A percentile compares a stretch with the other conserved stretches of the same genome.
Evolutionary conservation across 2,888 invertebrate species (phyloP).

Genomic region (Tortrix viridana): DNA sequence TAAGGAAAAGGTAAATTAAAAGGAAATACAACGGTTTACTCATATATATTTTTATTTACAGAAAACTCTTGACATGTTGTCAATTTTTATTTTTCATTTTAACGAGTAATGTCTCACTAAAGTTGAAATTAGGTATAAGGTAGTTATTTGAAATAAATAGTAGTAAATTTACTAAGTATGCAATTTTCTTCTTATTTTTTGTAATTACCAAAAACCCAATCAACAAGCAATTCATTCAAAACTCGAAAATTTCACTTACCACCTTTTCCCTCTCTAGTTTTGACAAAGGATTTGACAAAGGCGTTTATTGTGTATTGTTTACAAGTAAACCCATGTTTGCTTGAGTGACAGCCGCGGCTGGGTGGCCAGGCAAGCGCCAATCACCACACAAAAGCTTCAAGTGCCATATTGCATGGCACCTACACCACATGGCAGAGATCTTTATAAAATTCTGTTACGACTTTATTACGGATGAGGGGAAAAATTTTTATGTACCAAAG

Average conservation of each 20-base stretch:
- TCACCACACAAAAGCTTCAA: conserved; percentile 59
- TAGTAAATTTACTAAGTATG: too few species aligned
- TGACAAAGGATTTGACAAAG: conserved; percentile 51
- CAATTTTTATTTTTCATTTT: too few species aligned
- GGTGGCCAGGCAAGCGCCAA: conserved; percentile 65
- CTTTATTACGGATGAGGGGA: background rate
- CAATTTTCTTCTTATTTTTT: too few species aligned
- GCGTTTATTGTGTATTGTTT: conserved; percentile 64
- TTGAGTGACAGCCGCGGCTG: conserved; percentile 65
- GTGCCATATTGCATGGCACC: conserved; percentile 50
- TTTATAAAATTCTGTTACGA: conserved; percentile 20
- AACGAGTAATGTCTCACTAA: too few species aligned
- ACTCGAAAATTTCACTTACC: conserved; percentile 41
- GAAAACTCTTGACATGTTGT: too few species aligned
- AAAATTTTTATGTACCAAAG: background rate
- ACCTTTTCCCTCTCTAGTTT: conserved; percentile 11
- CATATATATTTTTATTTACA: too few species aligned
- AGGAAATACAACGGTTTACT: too few species aligned
- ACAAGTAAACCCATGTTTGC: conserved; percentile 71
- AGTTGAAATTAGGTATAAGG: too few species aligned
- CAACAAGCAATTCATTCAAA: background rate
- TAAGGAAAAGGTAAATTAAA: too few species aligned
- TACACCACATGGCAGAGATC: conserved; percentile 31
- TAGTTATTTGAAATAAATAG: too few species aligned
- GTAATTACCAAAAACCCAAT: too few species aligned